A percentile compares a stretch with the other conserved stretches of the same genome.
phyloP scores from a whole-genome alignment of 2,888 invertebrate species.

The Prosapia bicincta region DNA sequence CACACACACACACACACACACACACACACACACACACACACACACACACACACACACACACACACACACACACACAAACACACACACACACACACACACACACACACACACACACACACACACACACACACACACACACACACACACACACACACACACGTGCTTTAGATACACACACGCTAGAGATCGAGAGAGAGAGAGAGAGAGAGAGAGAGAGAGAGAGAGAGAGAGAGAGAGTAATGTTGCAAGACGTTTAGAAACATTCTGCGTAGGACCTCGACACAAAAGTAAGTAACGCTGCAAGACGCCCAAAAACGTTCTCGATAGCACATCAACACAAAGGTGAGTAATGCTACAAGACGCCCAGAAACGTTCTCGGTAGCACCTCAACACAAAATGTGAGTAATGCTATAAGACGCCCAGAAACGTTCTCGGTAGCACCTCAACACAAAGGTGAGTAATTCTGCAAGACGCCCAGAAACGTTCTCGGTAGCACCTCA shows the following conservation, averaged over 20 bases:
- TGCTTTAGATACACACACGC: too few relatives aligned
- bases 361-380: background rate
- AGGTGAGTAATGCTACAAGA: background rate
- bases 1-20: too few relatives aligned
- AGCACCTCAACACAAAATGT: background rate
- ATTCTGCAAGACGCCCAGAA: background rate
- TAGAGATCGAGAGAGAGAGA: too few relatives aligned
- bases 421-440: background rate
- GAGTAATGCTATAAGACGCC: background rate
- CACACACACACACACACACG: too few relatives aligned
- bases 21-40: too few relatives aligned
- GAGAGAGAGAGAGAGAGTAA: too few relatives aligned
- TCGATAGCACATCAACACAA: background rate
- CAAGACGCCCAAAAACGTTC: background rate
- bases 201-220: too few relatives aligned
- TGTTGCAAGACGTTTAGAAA: background rate
- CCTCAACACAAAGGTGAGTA: background rate
- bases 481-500: background rate
- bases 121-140: too few relatives aligned
- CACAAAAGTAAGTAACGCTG: background rate
- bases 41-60: too few relatives aligned
- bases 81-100: too few relatives aligned
- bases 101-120: too few relatives aligned
- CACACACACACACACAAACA: too few relatives aligned
- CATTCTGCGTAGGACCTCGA: background rate